Conservation (phyloP, 2,797 vertebrate species). For the Alcedo atthis region DNA sequence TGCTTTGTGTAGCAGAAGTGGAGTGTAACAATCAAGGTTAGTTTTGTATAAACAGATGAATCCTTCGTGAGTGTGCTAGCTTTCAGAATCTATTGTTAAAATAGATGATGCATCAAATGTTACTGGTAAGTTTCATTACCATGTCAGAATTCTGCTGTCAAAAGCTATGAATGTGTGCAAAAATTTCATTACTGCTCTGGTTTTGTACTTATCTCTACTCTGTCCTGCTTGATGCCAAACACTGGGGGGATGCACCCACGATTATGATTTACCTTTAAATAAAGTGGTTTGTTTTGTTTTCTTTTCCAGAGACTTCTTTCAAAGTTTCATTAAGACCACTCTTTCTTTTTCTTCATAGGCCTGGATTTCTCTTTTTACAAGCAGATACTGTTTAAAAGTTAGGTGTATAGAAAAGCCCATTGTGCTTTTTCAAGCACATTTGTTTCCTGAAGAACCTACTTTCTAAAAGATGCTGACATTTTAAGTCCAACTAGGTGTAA, state of each 20-base stretch:
- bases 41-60: not conserved
- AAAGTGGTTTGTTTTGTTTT: not conserved
- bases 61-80: not conserved
- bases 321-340: not conserved
- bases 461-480: not conserved
- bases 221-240: not conserved
- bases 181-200: not conserved
- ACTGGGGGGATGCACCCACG: not conserved
- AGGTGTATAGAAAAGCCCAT: not conserved
- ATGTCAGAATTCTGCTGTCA: not conserved
- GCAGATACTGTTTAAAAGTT: not conserved
- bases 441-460: not conserved
- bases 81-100: conserved; percentile 46
- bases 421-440: not conserved
- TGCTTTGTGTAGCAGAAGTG: not conserved
- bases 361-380: not conserved
- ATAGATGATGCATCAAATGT: conserved; percentile 3
- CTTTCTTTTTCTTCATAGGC: not conserved
- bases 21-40: not conserved
- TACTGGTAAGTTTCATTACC: conserved; percentile 69
- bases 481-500: not conserved
- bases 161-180: not conserved
- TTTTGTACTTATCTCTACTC: not conserved
- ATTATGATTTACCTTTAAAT: conserved; percentile 22
- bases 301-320: not conserved